Evolutionary conservation across 2,113 vertebrate genomes (phyloP).

Genomic region (Tringa solitaria): DNA sequence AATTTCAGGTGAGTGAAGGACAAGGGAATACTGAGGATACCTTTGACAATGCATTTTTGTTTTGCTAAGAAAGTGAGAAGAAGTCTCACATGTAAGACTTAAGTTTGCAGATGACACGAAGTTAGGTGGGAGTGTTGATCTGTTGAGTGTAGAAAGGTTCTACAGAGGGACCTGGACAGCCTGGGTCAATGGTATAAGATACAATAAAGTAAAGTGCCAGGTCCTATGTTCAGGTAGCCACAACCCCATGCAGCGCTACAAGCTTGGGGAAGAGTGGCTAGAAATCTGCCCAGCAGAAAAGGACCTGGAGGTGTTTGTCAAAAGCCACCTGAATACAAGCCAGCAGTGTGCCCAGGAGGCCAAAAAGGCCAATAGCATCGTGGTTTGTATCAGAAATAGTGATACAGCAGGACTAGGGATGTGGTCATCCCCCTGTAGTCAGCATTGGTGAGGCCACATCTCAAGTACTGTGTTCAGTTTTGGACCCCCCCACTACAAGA

Average conservation of each 20-base stretch:
- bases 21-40: neutral
- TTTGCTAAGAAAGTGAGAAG: neutral
- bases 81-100: fast-evolving
- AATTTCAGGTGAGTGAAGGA: neutral
- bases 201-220: fast-evolving
- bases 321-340: fast-evolving
- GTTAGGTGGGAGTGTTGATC: neutral
- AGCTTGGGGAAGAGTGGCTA: neutral
- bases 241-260: fast-evolving
- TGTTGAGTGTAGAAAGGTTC: neutral
- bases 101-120: neutral
- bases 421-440: fast-evolving
- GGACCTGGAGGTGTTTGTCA: neutral
- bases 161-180: neutral
- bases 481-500: neutral
- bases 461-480: neutral
- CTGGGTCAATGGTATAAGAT: fast-evolving
- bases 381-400: neutral
- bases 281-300: fast-evolving
- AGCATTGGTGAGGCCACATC: fast-evolving
- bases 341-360: neutral
- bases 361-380: neutral
- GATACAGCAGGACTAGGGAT: neutral
- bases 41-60: neutral
- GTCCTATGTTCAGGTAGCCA: neutral